phyloP scores from a whole-genome alignment of 2,888 invertebrate species.

The Cinara cedri region DNA sequence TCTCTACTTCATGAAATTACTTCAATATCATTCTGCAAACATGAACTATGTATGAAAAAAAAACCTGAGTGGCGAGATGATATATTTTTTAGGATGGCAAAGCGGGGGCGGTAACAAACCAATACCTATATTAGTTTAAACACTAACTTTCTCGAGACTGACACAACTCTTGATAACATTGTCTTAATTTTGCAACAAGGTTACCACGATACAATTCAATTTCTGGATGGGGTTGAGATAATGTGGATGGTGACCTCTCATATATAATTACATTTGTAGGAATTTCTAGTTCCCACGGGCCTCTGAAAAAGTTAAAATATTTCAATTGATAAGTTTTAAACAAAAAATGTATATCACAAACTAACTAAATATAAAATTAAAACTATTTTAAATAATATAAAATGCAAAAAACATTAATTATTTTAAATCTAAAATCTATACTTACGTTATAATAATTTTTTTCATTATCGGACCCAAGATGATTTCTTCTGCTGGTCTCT shows the following conservation, averaged over 20 bases:
- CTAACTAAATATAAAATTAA: too few species aligned
- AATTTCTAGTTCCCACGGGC: conserved; percentile 94
- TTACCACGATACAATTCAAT: conserved; percentile 86
- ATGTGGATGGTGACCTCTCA: conserved; percentile 82
- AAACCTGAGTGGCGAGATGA: too few species aligned
- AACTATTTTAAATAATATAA: too few species aligned
- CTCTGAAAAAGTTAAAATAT: conserved; percentile 63
- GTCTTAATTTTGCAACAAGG: conserved; percentile 81
- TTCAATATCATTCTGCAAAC: too few species aligned
- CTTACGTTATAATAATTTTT: conserved; percentile 79
- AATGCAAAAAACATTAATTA: not conserved
- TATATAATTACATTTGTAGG: conserved; percentile 88
- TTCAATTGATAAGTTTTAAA: not conserved
- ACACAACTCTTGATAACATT: conserved; percentile 92
- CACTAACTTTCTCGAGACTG: conserved; percentile 80
- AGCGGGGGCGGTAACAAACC: too few species aligned
- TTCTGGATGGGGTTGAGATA: conserved; percentile 93
- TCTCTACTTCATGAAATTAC: too few species aligned
- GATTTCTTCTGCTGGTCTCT: conserved; percentile 79
- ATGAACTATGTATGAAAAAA: too few species aligned
- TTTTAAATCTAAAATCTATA: not conserved
- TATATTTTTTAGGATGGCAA: too few species aligned
- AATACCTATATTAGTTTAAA: not conserved
- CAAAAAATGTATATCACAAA: too few species aligned
- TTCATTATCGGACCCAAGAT: conserved; percentile 78